phyloP scores from a whole-genome alignment of 2,797 vertebrate species.

The Urophycis tenuis region DNA sequence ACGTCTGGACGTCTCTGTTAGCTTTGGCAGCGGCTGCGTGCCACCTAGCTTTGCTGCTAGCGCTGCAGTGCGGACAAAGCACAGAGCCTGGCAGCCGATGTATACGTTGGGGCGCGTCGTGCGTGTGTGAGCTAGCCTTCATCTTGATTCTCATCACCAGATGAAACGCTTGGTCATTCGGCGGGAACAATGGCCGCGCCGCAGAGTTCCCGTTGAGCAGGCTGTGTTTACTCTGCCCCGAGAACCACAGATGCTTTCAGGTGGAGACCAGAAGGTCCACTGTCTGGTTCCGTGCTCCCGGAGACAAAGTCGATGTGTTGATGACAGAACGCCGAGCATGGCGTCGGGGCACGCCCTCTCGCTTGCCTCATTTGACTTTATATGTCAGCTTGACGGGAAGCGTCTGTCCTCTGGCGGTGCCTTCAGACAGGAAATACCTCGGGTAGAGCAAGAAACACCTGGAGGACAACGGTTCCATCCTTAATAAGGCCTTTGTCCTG shows the following conservation, averaged over 20 bases:
- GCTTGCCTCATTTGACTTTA: conserved; percentile 1
- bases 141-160: too few relatives aligned
- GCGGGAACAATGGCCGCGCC: too few relatives aligned
- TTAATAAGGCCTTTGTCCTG: neutral
- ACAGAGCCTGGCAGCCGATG: too few relatives aligned
- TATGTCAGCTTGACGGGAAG: neutral
- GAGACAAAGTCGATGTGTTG: neutral
- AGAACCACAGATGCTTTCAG: too few relatives aligned
- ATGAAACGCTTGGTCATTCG: too few relatives aligned
- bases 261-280: neutral
- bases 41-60: neutral
- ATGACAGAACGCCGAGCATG: neutral
- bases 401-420: neutral
- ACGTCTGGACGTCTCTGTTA: conserved; percentile 54
- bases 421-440: neutral
- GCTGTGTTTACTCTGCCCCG: too few relatives aligned
- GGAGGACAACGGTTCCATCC: neutral
- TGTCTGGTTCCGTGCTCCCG: neutral
- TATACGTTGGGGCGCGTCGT: too few relatives aligned
- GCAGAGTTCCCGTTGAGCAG: too few relatives aligned
- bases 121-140: too few relatives aligned
- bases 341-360: neutral
- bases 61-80: too few relatives aligned
- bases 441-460: neutral
- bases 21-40: conserved; percentile 46